Percentiles rank a stretch among this genome's conserved stretches.
These are phyloP conservation scores for Magallana ariakensis DNA, from an alignment of 1,140 invertebrate genomes.

Conservation along the genomic window DNA sequence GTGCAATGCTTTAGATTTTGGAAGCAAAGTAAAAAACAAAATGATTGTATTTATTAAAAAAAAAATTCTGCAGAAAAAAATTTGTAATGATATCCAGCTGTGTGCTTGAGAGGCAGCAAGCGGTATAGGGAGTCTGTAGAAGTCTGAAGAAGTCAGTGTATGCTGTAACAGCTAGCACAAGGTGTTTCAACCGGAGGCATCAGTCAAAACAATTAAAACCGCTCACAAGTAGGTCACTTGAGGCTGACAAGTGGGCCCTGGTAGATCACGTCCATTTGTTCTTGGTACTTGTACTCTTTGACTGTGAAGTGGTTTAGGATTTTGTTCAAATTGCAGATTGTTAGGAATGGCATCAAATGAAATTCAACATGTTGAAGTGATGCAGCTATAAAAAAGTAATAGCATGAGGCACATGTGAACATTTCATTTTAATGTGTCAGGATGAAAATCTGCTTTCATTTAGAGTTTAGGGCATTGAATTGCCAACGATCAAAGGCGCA, in stretches of 20 bases:
- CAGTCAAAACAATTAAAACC: constrained; percentile 6
- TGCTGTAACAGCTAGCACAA: neutral
- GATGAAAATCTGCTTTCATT: too few species aligned
- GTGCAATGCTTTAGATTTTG: too few species aligned
- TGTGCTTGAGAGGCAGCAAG: neutral
- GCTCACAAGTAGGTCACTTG: constrained; percentile 16
- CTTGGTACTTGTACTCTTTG: constrained; percentile 3
- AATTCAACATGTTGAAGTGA: neutral
- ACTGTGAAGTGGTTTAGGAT: constrained; percentile 4
- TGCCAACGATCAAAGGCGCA: too few species aligned
- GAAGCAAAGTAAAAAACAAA: neutral
- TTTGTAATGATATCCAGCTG: neutral
- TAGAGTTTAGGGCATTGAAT: too few species aligned
- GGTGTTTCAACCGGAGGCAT: neutral
- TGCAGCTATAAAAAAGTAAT: too few species aligned
- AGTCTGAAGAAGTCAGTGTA: neutral
- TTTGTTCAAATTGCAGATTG: neutral
- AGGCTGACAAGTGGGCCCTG: neutral
- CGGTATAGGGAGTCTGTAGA: neutral
- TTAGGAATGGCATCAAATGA: neutral
- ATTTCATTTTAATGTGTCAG: too few species aligned
- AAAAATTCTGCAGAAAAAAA: neutral
- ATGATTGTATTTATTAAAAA: neutral
- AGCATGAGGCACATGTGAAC: too few species aligned
- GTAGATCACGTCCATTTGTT: neutral